Conservation (phyloP, 2,888 invertebrate genomes). For the Neoitamus cyanurus region DNA sequence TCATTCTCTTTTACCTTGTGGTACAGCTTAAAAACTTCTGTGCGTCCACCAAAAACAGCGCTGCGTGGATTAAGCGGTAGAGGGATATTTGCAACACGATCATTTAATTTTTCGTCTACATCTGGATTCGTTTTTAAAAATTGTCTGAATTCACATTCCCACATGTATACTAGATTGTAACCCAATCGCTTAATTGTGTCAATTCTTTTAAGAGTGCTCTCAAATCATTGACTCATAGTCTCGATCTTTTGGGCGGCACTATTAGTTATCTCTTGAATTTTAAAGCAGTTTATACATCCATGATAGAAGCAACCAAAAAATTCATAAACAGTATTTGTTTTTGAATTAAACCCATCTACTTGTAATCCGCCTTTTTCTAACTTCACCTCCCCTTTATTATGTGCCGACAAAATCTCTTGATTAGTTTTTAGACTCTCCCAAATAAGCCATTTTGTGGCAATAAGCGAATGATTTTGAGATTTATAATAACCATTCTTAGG, state of each 20-base stretch:
- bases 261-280: background rate
- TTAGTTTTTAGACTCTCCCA: background rate
- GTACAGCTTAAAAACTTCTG: background rate
- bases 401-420: background rate
- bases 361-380: background rate
- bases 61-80: no score
- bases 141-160: constrained; percentile 4
- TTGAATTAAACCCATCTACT: background rate
- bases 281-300: constrained; percentile 29
- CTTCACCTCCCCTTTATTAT: background rate
- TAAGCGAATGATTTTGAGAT: no score
- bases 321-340: no score
- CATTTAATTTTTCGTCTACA: background rate
- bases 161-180: no score
- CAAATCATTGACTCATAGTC: background rate
- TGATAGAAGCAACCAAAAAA: constrained; percentile 16
- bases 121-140: background rate
- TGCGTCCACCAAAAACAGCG: background rate
- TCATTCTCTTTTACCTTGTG: background rate
- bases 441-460: no score
- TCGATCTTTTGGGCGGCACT: background rate
- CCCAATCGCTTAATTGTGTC: no score
- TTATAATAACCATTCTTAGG: no score
- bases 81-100: background rate
- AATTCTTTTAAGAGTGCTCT: background rate